Evolutionary conservation across 2,113 vertebrate species (phyloP), one percentile per base, ranked within the genome.

Genomic region (Microcebus griseorufus): DNA sequence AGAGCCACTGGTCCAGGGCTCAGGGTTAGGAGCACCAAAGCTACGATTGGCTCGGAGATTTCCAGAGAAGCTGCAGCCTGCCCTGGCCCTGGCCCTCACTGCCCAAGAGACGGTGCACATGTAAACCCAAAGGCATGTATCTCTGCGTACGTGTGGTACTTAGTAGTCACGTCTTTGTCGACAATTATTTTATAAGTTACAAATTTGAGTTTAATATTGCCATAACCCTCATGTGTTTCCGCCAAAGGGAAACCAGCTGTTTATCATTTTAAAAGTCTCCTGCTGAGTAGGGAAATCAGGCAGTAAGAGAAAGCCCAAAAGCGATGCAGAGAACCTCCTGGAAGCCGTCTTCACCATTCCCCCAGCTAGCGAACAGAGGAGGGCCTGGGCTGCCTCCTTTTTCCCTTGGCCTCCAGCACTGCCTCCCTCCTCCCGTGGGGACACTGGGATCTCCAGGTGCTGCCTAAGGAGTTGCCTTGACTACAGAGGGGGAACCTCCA

Each of bases 231-330:
- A 0, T 27, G 51, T 45, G 76, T 93, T 93, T 81, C 91, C 39
- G n/a, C 22, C 86, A 80, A 87, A 90, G 88, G 87, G 91, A 96
- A 95, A 91, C 88, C 58, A 60, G 85, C 37, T 37, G 37, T 37
- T 51, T 62, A 34, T 51, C 80, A 69, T 86, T 92, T 89, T 48
- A 9, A 64, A 78, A 83, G 86, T 90, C 70, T 94, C 88, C 69
- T 69, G 75, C 86, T 53, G 34, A 85, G 89, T 37, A 9, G 0
- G 5, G 92, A 87, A 75, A 67, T 39, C 51, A 48, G 83, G 69
- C 67, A 39, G 86, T 73, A 39, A 8, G 51, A 53, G 64, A 80
- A 92, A 62, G 53, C 95, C 72, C 69, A 69, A 88, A 88, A 27
- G n/a, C 3, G 0, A 23, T 23, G 22, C 69, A 29, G 92, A 72